phyloP scores from a whole-genome alignment of 2,113 vertebrate species.

The Xiphorhynchus elegans region DNA sequence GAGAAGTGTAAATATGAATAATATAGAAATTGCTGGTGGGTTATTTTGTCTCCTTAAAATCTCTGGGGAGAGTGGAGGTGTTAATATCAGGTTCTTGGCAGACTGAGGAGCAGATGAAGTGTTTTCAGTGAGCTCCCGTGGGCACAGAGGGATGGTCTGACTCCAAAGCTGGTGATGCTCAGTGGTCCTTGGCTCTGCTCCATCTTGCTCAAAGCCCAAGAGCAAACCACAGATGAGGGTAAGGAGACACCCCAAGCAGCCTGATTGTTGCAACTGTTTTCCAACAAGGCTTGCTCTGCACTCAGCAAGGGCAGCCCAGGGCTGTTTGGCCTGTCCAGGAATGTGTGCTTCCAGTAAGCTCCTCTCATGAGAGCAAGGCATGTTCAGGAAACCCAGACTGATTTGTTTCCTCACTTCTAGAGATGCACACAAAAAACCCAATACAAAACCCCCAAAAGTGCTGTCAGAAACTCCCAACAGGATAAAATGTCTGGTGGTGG shows the following conservation, averaged over 20 bases:
- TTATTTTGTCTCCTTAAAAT: neutral
- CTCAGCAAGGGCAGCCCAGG: slow-evolving; percentile 7
- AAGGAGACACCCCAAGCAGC: neutral
- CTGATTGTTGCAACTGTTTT: neutral
- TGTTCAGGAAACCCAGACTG: slow-evolving; percentile 4
- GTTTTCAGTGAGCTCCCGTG: neutral
- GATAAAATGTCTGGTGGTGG: neutral
- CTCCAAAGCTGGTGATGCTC: neutral
- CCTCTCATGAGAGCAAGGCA: neutral
- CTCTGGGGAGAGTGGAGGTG: neutral
- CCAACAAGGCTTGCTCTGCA: neutral
- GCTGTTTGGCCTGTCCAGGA: slow-evolving; percentile 37
- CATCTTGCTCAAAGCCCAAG: neutral
- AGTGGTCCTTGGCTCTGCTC: neutral
- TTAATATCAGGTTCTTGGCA: neutral
- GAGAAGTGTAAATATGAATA: neutral
- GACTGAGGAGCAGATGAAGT: neutral
- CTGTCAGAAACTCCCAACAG: neutral
- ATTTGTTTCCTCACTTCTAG: slow-evolving; percentile 25
- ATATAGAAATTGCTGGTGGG: neutral
- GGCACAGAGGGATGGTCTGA: neutral
- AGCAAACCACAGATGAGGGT: neutral
- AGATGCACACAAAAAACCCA: neutral
- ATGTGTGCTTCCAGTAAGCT: slow-evolving; percentile 36
- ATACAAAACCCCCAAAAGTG: neutral